These are phyloP conservation scores for Miltochrista miniata DNA, from an alignment of 2,888 invertebrate genomes.

Conservation along the genomic window DNA sequence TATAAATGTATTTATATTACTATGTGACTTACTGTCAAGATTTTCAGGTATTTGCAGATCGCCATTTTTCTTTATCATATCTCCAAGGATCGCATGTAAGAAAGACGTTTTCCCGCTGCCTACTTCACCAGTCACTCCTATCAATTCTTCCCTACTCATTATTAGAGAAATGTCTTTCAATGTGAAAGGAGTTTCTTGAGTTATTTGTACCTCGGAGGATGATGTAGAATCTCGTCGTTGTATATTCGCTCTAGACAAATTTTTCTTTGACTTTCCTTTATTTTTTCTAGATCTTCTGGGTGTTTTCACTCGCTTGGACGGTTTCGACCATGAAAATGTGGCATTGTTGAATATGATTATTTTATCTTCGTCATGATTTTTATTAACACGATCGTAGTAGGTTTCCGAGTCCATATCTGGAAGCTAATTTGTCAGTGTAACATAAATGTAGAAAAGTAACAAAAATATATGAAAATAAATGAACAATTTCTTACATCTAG, in stretches of 20 bases:
- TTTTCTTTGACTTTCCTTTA: conserved; percentile 79
- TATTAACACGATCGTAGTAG: conserved; percentile 84
- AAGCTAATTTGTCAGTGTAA: conserved; percentile 62
- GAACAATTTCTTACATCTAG: conserved; percentile 84
- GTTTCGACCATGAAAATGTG: conserved; percentile 84
- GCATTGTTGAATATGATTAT: conserved; percentile 84
- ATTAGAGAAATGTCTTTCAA: conserved; percentile 63
- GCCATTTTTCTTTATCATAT: conserved; percentile 89
- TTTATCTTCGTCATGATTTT: conserved; percentile 79
- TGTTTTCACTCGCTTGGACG: conserved; percentile 54
- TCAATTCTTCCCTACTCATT: conserved; percentile 86
- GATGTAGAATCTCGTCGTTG: conserved; percentile 62
- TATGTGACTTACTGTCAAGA: conserved; percentile 79
- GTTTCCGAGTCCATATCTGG: conserved; percentile 84
- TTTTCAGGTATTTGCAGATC: conserved; percentile 87
- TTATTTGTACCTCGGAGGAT: conserved; percentile 43
- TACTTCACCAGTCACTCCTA: conserved; percentile 94
- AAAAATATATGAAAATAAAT: not conserved
- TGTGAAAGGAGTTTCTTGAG: conserved; percentile 57
- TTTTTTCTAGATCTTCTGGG: conserved; percentile 63
- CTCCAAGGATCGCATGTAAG: conserved; percentile 92
- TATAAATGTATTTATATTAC: too few species aligned
- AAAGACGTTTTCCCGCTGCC: conserved; percentile 97
- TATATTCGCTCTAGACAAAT: conserved; percentile 50
- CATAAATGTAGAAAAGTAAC: not conserved